Evolutionary conservation across 2,113 vertebrate genomes (phyloP), one percentile per base, ranked within the genome.

Genomic region (Limnothrissa miodon): DNA sequence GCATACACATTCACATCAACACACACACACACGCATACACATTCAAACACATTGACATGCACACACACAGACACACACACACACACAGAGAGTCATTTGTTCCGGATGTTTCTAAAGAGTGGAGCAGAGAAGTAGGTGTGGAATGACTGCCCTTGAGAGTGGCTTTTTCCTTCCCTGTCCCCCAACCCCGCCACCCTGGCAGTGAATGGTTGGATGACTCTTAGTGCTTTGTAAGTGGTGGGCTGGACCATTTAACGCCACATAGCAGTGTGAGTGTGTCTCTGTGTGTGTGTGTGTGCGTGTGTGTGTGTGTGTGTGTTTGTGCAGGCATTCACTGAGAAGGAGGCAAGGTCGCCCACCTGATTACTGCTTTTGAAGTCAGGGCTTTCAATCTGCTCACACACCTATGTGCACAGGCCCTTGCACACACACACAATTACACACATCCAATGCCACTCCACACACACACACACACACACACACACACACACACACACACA

Each of bases 51-150:
- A n/a, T n/a, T n/a, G n/a, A 29, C 59, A 29, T n/a, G 25, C 59
- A 66, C 59, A 29, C 59, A 66, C 59, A 66, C 23, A 66, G 23
- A n/a, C 23, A 25, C 6, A 25, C 59, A 66, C 59, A 66, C n/a
- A 29, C n/a, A 29, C 59, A 29, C 59, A 66, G 29, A 39, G 3
- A 36, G 11, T n/a, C 10, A 62, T 62, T 62, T 62, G 59, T 62
- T 62, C 59, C n/a, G 9, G 56, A 59, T 59, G 59, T 62, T 62
- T 62, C 59, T 62, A 29, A 62, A 29, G 59, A 62, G n/a, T n/a
- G 8, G 25, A 7, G 59, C 0, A 7, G 8, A 62, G 59, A n/a
- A 62, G 59, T 29, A 62, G 59, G 59, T 62, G 59, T 62, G n/a
- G 59, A 62, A 29, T 62, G 59, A 29, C 59, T 62, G 59, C 23